phyloP scores from a whole-genome alignment of 2,797 vertebrate genomes.

The Enteromius treurensis region DNA sequence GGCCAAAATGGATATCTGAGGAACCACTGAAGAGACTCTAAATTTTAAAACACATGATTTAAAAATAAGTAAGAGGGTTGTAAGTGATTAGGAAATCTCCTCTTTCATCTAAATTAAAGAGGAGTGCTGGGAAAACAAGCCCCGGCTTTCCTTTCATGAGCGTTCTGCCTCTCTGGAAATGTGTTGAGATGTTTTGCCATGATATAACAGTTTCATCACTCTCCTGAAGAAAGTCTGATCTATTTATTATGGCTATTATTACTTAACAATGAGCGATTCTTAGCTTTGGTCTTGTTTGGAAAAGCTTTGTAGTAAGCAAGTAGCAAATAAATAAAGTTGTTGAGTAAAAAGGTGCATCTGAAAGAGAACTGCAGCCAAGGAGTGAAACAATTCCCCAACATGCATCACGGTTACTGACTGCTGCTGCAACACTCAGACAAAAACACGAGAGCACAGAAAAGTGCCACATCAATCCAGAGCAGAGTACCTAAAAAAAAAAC shows the following conservation, averaged over 20 bases:
- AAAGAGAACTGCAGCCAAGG: conserved; percentile 67
- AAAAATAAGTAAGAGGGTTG: conserved; percentile 16
- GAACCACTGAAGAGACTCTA: conserved; percentile 2
- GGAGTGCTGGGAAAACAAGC: conserved; percentile 4
- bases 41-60: conserved; percentile 9
- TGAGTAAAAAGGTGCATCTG: conserved; percentile 74
- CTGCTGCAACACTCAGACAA: conserved; percentile 70
- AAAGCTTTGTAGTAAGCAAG: conserved; percentile 59
- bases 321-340: conserved; percentile 74
- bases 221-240: conserved; percentile 17
- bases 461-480: conserved; percentile 56
- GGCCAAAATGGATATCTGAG: conserved; percentile 9
- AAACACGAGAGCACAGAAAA: conserved; percentile 62
- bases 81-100: conserved; percentile 39
- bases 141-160: conserved; percentile 42
- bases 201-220: conserved; percentile 50
- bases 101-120: conserved; percentile 38
- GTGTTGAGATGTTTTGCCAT: conserved; percentile 37
- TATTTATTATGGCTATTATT: conserved; percentile 3
- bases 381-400: conserved; percentile 74
- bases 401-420: conserved; percentile 70
- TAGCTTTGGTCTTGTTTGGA: conserved; percentile 32
- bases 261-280: conserved; percentile 37
- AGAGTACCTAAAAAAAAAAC: conserved; percentile 16
- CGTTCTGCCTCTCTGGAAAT: conserved; percentile 18